Evolutionary conservation across 2,888 invertebrate genomes (phyloP).

Genomic region (Meta bourneti): DNA sequence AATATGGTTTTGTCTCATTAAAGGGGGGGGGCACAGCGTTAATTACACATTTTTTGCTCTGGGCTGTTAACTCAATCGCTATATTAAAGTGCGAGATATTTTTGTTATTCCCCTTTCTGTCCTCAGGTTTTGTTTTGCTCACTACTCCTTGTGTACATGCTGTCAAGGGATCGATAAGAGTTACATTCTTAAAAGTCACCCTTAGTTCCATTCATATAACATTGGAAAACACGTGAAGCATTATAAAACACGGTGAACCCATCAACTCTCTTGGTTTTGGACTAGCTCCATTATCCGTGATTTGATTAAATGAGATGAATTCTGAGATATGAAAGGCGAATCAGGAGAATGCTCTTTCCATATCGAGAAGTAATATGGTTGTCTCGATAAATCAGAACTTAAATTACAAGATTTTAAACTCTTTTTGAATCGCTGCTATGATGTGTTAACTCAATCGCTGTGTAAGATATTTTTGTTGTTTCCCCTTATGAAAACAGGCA

Average conservation of each 20-base stretch:
- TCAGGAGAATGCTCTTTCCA: not conserved
- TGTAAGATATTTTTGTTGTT: not conserved
- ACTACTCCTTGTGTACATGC: too few relatives aligned
- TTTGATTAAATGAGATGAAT: constrained; percentile 51
- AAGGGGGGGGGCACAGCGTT: too few relatives aligned
- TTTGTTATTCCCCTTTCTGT: too few relatives aligned
- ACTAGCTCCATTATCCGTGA: constrained; percentile 15
- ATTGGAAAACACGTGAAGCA: not conserved
- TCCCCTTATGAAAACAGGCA: not conserved
- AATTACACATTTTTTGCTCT: too few relatives aligned
- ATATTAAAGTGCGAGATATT: too few relatives aligned
- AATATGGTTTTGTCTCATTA: too few relatives aligned
- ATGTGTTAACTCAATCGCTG: constrained; percentile 23
- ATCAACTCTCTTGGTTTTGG: not conserved
- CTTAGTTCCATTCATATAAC: not conserved
- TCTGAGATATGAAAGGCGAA: constrained; percentile 22
- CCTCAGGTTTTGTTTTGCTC: too few relatives aligned
- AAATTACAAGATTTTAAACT: constrained; percentile 38
- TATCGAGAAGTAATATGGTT: constrained; percentile 43
- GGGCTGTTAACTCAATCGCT: too few relatives aligned
- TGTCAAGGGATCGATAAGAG: too few relatives aligned
- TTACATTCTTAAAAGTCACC: too few relatives aligned
- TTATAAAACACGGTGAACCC: not conserved
- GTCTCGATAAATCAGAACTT: constrained; percentile 50
- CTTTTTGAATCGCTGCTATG: constrained; percentile 1